Percentiles rank a stretch among this genome's conserved stretches.
These are phyloP conservation scores for Ips nitidus DNA, from an alignment of 1,140 invertebrate species.

Conservation along the genomic window DNA sequence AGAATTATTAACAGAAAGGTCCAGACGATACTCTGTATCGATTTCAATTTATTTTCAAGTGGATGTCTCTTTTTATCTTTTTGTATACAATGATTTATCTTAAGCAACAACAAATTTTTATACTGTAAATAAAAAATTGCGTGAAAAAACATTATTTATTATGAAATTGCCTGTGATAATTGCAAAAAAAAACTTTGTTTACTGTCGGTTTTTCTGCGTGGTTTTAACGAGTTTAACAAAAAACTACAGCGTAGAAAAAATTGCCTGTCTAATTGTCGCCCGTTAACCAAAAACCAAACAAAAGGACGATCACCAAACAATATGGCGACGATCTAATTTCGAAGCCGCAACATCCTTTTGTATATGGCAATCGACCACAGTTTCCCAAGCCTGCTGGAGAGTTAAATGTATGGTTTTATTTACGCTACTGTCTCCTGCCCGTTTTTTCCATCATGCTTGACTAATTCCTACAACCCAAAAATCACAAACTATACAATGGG, in stretches of 20 bases:
- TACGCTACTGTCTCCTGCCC: constrained; percentile 16
- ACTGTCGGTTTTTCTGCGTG: no score
- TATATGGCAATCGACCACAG: constrained; percentile 12
- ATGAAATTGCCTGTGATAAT: no score
- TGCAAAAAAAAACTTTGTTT: no score
- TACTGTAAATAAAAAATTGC: no score
- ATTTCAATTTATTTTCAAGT: constrained; percentile 36
- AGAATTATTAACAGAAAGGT: no score
- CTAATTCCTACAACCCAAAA: constrained; percentile 31
- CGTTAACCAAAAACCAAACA: no score
- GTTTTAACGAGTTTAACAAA: no score
- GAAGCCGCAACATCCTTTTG: constrained; percentile 5
- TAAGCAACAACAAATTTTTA: no score
- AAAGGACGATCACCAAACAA: not conserved
- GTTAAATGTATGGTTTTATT: constrained; percentile 19
- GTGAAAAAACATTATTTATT: no score
- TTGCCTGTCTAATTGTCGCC: no score
- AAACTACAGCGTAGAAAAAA: no score
- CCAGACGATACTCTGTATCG: constrained; percentile 7
- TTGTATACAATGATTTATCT: constrained; percentile 32
- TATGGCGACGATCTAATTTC: constrained; percentile 3
- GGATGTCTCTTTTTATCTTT: constrained; percentile 28
- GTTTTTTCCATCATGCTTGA: constrained; percentile 25
- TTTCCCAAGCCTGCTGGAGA: constrained; percentile 12
- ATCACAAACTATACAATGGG: constrained; percentile 28